phyloP scores from a whole-genome alignment of 2,113 vertebrate genomes.

The Aythya baeri region DNA sequence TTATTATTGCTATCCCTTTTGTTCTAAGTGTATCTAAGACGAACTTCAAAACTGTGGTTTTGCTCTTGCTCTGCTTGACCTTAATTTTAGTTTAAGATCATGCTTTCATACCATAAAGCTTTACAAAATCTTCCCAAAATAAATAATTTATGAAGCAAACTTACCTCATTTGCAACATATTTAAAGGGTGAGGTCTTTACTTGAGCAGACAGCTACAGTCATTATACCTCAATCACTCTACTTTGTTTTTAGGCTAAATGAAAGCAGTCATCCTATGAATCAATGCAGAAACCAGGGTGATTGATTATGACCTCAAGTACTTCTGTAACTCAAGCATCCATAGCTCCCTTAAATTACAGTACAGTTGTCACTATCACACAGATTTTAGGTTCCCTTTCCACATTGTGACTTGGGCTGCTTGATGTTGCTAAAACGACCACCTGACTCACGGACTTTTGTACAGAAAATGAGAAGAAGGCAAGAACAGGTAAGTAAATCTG shows the following conservation, averaged over 20 bases:
- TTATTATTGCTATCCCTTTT: neutral
- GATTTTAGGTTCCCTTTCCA: neutral
- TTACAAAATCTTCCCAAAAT: neutral
- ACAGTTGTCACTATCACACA: rapidly evolving
- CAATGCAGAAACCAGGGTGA: neutral
- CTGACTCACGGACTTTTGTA: neutral
- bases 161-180: neutral
- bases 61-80: neutral
- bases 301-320: neutral
- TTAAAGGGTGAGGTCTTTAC: neutral
- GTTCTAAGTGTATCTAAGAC: neutral
- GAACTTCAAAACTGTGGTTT: neutral
- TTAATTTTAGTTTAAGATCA: neutral
- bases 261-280: neutral
- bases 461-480: neutral
- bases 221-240: neutral
- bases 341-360: neutral
- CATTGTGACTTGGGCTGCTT: neutral
- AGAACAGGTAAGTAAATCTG: neutral
- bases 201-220: neutral
- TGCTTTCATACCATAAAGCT: neutral
- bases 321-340: neutral
- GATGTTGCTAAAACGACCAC: neutral
- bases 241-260: neutral
- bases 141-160: neutral